Conservation (phyloP, 2,113 vertebrate genomes). For the Polyodon spathula region DNA sequence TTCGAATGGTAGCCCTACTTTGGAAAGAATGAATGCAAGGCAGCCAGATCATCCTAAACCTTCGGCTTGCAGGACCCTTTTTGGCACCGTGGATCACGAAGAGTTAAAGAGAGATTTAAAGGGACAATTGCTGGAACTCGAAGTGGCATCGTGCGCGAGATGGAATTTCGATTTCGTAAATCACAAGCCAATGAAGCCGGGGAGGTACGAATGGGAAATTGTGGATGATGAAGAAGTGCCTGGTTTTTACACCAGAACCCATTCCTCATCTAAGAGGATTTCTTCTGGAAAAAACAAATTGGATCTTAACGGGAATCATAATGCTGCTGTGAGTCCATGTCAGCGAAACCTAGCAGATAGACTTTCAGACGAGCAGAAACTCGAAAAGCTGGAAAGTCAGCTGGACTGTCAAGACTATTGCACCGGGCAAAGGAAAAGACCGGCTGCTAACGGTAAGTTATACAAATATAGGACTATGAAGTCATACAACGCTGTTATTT, state of each 20-base stretch:
- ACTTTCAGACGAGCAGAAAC: conserved; percentile 41
- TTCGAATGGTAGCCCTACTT: conserved; percentile 84
- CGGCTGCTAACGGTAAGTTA: conserved; percentile 76
- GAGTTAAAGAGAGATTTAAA: conserved; percentile 76
- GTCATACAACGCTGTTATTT: too few species aligned
- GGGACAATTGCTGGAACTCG: conserved; percentile 68
- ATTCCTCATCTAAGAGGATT: conserved; percentile 51
- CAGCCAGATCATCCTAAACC: conserved; percentile 79
- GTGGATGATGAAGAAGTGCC: conserved; percentile 70
- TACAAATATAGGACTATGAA: too few species aligned
- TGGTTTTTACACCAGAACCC: conserved; percentile 71
- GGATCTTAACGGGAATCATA: conserved; percentile 74
- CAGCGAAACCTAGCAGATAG: conserved; percentile 50
- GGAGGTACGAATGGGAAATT: conserved; percentile 73
- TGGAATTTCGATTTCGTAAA: conserved; percentile 88
- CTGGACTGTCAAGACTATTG: conserved; percentile 65
- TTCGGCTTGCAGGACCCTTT: conserved; percentile 82
- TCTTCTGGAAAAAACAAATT: conserved; percentile 51
- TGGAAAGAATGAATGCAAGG: conserved; percentile 79
- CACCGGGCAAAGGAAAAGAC: conserved; percentile 70
- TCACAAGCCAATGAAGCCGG: conserved; percentile 63
- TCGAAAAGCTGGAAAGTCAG: conserved; percentile 51
- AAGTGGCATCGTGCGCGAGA: conserved; percentile 65
- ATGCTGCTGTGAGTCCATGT: conserved; percentile 30
- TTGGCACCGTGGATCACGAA: conserved; percentile 83